Evolutionary conservation across 2,888 invertebrate species (phyloP).

Genomic region (Tolmerus cingulatus): DNA sequence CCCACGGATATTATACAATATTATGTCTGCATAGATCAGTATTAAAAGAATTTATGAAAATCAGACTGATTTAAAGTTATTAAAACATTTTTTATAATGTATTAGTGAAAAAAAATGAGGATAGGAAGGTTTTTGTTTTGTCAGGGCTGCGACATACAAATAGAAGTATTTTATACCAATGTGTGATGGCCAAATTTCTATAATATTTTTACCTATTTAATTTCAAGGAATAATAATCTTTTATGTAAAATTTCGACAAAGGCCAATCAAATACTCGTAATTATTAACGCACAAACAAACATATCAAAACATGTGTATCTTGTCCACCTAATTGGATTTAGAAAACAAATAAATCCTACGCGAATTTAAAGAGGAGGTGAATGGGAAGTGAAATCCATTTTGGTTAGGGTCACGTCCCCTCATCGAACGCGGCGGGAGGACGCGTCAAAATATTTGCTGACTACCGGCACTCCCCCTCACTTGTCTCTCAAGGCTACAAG

Average conservation of each 20-base stretch:
- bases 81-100: too few species aligned
- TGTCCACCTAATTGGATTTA: not conserved
- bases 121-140: not conserved
- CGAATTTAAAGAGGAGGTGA: not conserved
- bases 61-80: too few species aligned
- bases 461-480: not conserved
- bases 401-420: conserved; percentile 13
- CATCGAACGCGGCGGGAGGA: not conserved
- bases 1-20: too few species aligned
- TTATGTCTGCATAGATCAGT: too few species aligned
- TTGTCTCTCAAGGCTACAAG: not conserved
- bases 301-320: not conserved
- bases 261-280: not conserved
- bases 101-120: too few species aligned
- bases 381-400: not conserved
- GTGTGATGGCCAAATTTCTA: not conserved
- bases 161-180: too few species aligned
- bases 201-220: not conserved
- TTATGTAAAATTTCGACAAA: not conserved
- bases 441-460: not conserved
- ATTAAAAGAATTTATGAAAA: too few species aligned
- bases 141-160: too few species aligned
- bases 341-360: not conserved
- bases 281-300: not conserved
- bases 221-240: not conserved